phyloP scores from a whole-genome alignment of 2,113 vertebrate species.

The Tyrannus savana region DNA sequence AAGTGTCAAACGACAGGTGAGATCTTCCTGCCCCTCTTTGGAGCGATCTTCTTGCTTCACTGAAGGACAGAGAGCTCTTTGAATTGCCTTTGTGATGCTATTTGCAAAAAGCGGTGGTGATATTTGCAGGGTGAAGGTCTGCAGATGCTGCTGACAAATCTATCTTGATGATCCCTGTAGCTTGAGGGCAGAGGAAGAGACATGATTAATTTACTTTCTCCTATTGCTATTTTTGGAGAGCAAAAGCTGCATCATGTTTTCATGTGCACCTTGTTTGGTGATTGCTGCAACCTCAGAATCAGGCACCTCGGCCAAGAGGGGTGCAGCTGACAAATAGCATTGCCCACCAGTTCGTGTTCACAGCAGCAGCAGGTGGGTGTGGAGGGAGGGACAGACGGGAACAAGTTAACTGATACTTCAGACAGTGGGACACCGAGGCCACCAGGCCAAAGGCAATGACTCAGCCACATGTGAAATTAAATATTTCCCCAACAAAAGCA shows the following conservation, averaged over 20 bases:
- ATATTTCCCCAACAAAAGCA: not conserved
- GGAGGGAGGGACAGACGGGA: not conserved
- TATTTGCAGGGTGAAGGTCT: not conserved
- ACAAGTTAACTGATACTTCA: not conserved
- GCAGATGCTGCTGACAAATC: not conserved
- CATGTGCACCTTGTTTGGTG: conserved; percentile 1
- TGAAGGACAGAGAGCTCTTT: not conserved
- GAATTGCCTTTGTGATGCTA: not conserved
- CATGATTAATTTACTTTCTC: not conserved
- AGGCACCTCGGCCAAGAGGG: not conserved
- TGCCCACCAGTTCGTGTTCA: accelerated
- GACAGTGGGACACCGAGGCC: not conserved
- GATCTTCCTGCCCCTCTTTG: not conserved
- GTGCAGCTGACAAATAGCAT: not conserved
- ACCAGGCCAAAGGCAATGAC: not conserved
- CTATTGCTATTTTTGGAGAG: conserved; percentile 25
- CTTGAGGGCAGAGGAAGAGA: not conserved
- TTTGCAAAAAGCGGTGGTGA: not conserved
- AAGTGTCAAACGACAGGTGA: not conserved
- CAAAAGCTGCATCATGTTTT: conserved; percentile 1
- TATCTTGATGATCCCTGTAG: not conserved
- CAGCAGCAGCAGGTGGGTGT: not conserved
- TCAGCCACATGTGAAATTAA: not conserved
- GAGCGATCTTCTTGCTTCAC: not conserved
- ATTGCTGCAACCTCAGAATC: not conserved